Evolutionary conservation across 2,888 invertebrate species (phyloP).

Genomic region (Tenthredo scrophulariae): DNA sequence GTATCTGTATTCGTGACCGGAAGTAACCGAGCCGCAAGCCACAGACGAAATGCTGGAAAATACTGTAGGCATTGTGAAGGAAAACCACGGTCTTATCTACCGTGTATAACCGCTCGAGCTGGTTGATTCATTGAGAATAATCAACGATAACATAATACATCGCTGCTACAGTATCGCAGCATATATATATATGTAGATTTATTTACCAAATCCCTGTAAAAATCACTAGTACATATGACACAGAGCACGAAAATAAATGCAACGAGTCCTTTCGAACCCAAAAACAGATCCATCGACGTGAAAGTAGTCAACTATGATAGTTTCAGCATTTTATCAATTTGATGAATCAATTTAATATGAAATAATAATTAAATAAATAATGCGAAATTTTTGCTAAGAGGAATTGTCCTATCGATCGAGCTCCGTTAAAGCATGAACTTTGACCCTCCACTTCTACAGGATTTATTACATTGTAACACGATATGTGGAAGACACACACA

Average conservation of each 20-base stretch:
- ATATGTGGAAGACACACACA: background rate
- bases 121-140: slow-evolving; percentile 31
- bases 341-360: background rate
- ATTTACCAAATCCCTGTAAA: background rate
- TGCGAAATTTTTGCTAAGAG: too few relatives aligned
- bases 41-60: slow-evolving; percentile 40
- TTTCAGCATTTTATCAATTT: background rate
- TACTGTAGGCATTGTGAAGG: slow-evolving; percentile 13
- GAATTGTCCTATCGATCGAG: background rate
- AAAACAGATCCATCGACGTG: background rate
- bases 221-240: background rate
- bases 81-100: slow-evolving; percentile 37
- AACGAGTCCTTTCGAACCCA: background rate
- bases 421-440: background rate
- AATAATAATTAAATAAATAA: too few relatives aligned
- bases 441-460: background rate
- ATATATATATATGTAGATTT: background rate
- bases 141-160: slow-evolving; percentile 11
- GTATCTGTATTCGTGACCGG: slow-evolving; percentile 38
- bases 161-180: background rate
- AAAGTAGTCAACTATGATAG: too few relatives aligned
- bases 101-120: slow-evolving; percentile 34
- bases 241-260: background rate
- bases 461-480: slow-evolving; percentile 12
- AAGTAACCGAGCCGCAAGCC: slow-evolving; percentile 35